Base-by-base conservation (phyloP, 92 coral and sea anemone species). In the Porites evermanni region DNA sequence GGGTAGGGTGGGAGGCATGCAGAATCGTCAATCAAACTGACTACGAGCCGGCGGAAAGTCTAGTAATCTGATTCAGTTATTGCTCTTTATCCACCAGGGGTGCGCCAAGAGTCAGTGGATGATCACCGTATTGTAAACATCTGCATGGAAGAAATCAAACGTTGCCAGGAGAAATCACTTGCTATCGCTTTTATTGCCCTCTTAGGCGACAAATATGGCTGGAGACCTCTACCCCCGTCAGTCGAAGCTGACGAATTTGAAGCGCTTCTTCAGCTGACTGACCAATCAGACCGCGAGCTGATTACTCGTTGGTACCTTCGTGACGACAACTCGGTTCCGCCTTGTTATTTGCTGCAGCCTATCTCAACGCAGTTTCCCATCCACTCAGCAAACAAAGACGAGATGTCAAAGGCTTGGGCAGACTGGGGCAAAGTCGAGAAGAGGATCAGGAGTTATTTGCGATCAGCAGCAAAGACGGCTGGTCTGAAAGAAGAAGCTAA, bases 61-160 rank as follows among this genome's bases (percentile, higher is more conserved):
- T 38, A 38, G 47, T 38, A 38, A 38, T 38, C 47, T 4, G 47
- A 38, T 3, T 21, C 19, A 53, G 12, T 8, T 53, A 8, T 32
- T 2, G 29, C 16, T 19, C 11, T 24, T 75, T 12, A 6, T 8
- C 4, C 38, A 2, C n/a, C 65, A 90, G 93, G 93, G 64, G 91
- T 90, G 66, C 93, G 93, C 50, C 88, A 90, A 72, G 91, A 90
- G 44, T 90, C 93, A 0, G 93, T 90, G 59, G 93, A 90, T 24
- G 93, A 90, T 67, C 93, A 90, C 66, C 91, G 93, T 1, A 85
- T 87, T 2, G 85, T 90, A 7, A 86, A 82, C 64, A 90, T 90
- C 29, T 90, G 93, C 58, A 90, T 90, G 91, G 93, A 90, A 68
- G 93, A 90, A 76, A 90, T 90, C 47, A 90, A 86, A 20, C 90